Base-by-base conservation (phyloP, 1,140 invertebrate genomes). In the Chironomus tepperi region DNA sequence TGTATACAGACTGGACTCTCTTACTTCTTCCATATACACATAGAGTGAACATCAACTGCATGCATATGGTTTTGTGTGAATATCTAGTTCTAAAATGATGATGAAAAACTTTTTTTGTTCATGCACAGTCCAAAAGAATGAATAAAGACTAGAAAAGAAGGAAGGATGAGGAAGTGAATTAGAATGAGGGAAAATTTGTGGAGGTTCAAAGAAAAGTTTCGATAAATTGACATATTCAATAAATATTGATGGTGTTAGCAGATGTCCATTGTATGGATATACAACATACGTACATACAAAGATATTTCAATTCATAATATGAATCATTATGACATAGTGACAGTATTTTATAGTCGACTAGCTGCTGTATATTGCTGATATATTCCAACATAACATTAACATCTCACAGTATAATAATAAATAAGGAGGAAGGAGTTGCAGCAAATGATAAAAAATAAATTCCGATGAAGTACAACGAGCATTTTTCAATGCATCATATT, bases 221-320 rank as follows among this genome's bases (percentile, higher is more conserved):
- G 18, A 70, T 19, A 70, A 70, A 70, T 18, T 70, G 65, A 70
- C 65, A 70, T 21, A 70, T 70, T 70, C 65, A 70, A 70, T 70
- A 70, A 70, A 70, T 70, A 70, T 70, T 70, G 65, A 70, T 70
- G 65, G 65, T 70, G 65, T 70, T 70, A 70, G 65, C 65, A 70
- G 65, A 70, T 70, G 65, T 70, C 65, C 65, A 70, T 70, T 70
- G 65, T 70, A 67, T 67, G n/a, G 8, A 18, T 67, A 67, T 70
- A 18, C 65, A 21, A 10, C n/a, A n/a, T 70, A 9, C 9, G 65
- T 18, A 7, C 16, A 18, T 21, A 19, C 24, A 34, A 34, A 34
- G 24, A 34, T 34, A 34, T 34, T 34, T 19, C 16, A 70, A 21
- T 9, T 19, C 10, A 57, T 19, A 2, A 8, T 70, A 70, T 70